These are phyloP conservation scores for Rhea pennata DNA, from an alignment of 2,113 vertebrate genomes.

Conservation along the genomic window DNA sequence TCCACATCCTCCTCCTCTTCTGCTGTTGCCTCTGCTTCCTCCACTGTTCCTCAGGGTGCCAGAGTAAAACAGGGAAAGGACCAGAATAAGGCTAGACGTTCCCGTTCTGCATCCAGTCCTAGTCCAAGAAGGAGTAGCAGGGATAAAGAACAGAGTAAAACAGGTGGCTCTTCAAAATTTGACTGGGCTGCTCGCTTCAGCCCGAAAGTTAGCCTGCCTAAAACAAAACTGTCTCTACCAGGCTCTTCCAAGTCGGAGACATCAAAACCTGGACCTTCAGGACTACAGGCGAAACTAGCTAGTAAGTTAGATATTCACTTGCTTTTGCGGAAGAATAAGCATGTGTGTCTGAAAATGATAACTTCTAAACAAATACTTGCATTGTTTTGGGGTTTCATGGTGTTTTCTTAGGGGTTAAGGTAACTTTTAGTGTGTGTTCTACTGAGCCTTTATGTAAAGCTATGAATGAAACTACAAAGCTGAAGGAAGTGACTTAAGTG, in stretches of 20 bases:
- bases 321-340: not conserved
- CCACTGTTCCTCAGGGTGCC: conserved; percentile 88
- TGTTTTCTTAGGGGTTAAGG: not conserved
- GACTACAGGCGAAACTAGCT: conserved; percentile 99
- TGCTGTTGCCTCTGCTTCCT: conserved; percentile 89
- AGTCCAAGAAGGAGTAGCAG: conserved; percentile 96
- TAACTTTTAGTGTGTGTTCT: not conserved
- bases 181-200: conserved; percentile 99
- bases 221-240: conserved; percentile 98
- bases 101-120: conserved; percentile 96
- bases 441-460: not conserved
- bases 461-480: not conserved
- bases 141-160: conserved; percentile 95
- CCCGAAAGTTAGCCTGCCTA: conserved; percentile 98
- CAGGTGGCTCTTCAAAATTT: conserved; percentile 96
- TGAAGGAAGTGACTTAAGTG: not conserved
- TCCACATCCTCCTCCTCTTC: conserved; percentile 91
- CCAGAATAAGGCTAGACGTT: conserved; percentile 95
- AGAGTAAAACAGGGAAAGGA: conserved; percentile 98
- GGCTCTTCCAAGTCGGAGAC: conserved; percentile 97
- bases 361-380: not conserved
- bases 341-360: not conserved
- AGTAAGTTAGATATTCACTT: conserved; percentile 83
- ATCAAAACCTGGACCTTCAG: conserved; percentile 98
- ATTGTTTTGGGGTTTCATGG: not conserved